Base-by-base conservation (phyloP, 2,113 vertebrate species). In the Ptychochromis oligacanthus region DNA sequence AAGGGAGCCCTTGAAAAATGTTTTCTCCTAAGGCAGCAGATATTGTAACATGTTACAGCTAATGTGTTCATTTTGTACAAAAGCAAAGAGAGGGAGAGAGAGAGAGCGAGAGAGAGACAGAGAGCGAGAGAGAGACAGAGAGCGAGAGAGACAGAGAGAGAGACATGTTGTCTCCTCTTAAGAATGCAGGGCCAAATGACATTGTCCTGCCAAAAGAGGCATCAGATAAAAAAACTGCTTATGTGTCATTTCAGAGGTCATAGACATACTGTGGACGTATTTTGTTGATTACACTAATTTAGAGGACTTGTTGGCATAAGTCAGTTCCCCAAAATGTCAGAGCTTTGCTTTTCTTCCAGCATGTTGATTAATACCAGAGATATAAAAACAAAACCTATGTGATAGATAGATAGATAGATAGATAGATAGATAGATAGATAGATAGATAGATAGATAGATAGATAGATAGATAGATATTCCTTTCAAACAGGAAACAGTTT, bases 401-500 rank as follows among this genome's bases (percentile, higher is more conserved):
- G n/a, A n/a, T 40, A 67, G 2, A 65, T 26, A 26, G 62, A 65
- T 65, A 38, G 46, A 49, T 49, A 49, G 46, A 49, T 49, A 49
- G 49, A 52, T 52, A 52, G 61, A 43, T 43, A 64, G 61, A 40
- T 64, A 64, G 61, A 64, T 64, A 64, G 61, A 64, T 64, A 64
- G 62, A 67, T 67, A 67, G 62, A 67, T 46, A 67, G 36, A 46
- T 46, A 46, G 59, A 61, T 59, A 59, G 57, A 59, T 59, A 28
- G 57, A 59, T 59, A 17, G 24, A 28, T 58, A 28, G 59, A 61
- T 26, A 17, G 64, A 67, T 4, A 28, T 8, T 26, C 3, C 9
- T 26, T 70, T 6, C 18, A 70, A 70, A 38, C 55, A 70, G 57
- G 26, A 78, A 72, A 84, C 54, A 36, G 67, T 40, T 56, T 79